A percentile compares a stretch with the other conserved stretches of the same genome.
These are phyloP conservation scores for Nasonovia ribisnigri DNA, from an alignment of 2,888 invertebrate genomes.

Conservation along the genomic window DNA sequence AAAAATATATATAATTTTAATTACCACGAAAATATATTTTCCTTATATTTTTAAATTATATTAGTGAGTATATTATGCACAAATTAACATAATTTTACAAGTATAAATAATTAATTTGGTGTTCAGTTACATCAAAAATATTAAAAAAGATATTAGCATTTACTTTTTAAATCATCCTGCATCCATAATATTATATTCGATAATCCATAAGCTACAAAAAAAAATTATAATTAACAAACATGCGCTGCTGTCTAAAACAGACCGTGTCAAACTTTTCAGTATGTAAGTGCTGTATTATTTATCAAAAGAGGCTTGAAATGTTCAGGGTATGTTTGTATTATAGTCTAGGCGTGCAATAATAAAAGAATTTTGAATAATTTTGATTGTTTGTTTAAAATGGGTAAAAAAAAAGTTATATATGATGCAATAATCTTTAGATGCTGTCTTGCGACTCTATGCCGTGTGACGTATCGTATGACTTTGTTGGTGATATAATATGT, in stretches of 20 bases:
- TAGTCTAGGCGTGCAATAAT: no score
- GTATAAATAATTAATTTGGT: not conserved
- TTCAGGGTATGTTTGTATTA: no score
- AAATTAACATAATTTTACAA: not conserved
- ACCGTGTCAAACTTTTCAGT: not conserved
- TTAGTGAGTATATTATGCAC: not conserved
- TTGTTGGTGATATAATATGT: no score
- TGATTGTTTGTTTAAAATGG: no score
- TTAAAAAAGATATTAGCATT: not conserved
- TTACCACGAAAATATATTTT: not conserved
- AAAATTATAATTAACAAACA: not conserved
- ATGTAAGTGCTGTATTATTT: not conserved
- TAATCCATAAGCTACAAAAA: no score
- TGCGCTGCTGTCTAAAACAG: not conserved
- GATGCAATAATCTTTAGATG: no score
- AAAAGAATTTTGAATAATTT: no score
- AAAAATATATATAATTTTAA: not conserved
- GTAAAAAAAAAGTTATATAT: no score
- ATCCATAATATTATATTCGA: no score
- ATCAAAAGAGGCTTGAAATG: not conserved
- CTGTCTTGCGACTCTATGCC: no score
- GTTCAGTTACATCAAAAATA: not conserved
- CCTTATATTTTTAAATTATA: not conserved
- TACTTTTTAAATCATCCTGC: not conserved
- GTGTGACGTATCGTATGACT: no score